Evolutionary conservation across 2,888 invertebrate species (phyloP).

Genomic region (Scelioninae gen. 1): DNA sequence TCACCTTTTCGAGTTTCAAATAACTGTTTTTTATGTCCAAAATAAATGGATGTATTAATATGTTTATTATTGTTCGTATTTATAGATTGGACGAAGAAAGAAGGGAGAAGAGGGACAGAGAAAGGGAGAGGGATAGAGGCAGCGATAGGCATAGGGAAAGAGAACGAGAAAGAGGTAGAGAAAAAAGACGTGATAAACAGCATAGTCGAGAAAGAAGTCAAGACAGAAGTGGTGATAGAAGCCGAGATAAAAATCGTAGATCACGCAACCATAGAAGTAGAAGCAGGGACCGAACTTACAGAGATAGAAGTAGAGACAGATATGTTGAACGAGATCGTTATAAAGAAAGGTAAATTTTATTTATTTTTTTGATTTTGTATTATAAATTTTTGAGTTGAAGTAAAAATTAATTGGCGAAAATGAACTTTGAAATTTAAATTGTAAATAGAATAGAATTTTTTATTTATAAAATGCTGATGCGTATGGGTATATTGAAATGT

Average conservation of each 20-base stretch:
- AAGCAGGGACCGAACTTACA: slow-evolving; percentile 81
- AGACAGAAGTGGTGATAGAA: slow-evolving; percentile 76
- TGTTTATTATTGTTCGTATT: slow-evolving; percentile 39
- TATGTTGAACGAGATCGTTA: slow-evolving; percentile 80
- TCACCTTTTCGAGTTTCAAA: slow-evolving; percentile 56
- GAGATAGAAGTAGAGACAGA: slow-evolving; percentile 80
- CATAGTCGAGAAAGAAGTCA: slow-evolving; percentile 82
- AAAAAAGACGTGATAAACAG: slow-evolving; percentile 80
- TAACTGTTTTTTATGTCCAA: slow-evolving; percentile 31
- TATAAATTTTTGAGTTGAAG: no score
- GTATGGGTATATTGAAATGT: no score
- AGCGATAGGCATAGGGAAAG: slow-evolving; percentile 73
- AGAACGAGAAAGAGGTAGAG: slow-evolving; percentile 73
- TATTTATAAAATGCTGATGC: no score
- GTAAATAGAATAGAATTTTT: no score
- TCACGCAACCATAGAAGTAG: slow-evolving; percentile 66
- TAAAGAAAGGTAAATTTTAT: slow-evolving; percentile 78
- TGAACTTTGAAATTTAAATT: slow-evolving; percentile 34
- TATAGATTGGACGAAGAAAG: slow-evolving; percentile 84
- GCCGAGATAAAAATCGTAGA: slow-evolving; percentile 64
- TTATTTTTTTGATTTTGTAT: slow-evolving; percentile 44
- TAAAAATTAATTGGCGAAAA: no score
- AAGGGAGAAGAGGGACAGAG: slow-evolving; percentile 80
- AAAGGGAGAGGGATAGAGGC: slow-evolving; percentile 71
- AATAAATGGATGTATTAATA: background rate